Evolutionary conservation across 2,888 invertebrate genomes (phyloP), one percentile per base, ranked within the genome.

Genomic region (Tricholauxania praeusta): DNA sequence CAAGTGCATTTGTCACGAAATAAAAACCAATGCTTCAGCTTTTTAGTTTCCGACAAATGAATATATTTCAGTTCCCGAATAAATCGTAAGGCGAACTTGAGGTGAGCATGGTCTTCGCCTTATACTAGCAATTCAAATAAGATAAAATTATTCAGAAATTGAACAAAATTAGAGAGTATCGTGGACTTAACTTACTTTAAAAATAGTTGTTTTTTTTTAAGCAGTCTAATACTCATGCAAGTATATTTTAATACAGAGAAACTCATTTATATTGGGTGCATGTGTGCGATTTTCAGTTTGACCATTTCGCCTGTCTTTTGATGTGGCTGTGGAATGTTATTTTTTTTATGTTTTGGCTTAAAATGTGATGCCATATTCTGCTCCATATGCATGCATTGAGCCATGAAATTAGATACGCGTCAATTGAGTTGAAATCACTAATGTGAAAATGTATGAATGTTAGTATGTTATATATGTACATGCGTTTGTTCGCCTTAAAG

Each of bases 391-490:
- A 60, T 53, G 76, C 72, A 76, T 62, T 75, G 71, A 78, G 76
- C 71, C 78, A 73, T 78, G 78, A 79, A 79, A 80, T 80, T 80
- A 79, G 79, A 78, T 77, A 74, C 75, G 76, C 77, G 72, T 75
- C 77, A 78, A 79, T 79, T 79, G 78, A 74, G 75, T 76, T 75
- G 74, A 77, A 74, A 74, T 73, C 74, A 48, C 39, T 14, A 53
- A 47, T n/a, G 53, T 67, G 14, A 32, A 59, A 48, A 47, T n/a
- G 48, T 52, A 28, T 39, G n/a, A 22, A 63, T 70, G 28, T 53
- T 19, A 14, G 51, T 17, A 12, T 14, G 22, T 22, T 39, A 32
- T 49, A 60, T 51, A 69, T 51, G 60, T 60, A 10, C 39, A 51
- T 28, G 51, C 69, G 59, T n/a, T 48, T 47, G 39, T 39, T 0